phyloP scores from a whole-genome alignment of 2,113 vertebrate genomes.

The Alces alces region DNA sequence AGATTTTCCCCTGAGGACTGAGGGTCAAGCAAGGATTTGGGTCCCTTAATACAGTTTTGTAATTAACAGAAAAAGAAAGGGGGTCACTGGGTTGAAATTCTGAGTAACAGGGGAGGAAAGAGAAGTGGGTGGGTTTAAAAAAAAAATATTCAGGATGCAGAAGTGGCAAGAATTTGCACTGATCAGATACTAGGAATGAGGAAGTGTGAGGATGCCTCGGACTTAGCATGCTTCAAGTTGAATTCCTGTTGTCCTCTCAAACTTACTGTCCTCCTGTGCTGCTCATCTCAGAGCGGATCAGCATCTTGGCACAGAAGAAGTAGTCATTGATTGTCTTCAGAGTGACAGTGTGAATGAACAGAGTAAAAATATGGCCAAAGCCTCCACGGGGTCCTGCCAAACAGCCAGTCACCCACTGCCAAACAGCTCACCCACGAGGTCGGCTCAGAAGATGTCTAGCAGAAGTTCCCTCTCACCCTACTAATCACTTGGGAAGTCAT shows the following conservation, averaged over 20 bases:
- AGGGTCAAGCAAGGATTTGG: background rate
- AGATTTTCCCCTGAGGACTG: background rate
- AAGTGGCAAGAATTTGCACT: background rate
- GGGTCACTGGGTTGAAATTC: background rate
- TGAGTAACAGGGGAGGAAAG: background rate
- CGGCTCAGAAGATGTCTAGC: background rate
- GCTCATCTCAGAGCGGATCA: background rate
- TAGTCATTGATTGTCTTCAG: background rate
- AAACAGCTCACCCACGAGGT: background rate
- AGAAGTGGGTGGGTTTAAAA: background rate
- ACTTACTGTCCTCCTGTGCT: background rate
- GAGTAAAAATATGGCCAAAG: background rate
- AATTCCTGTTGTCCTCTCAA: background rate
- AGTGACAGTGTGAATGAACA: background rate
- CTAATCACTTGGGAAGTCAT: background rate
- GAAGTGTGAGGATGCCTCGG: background rate
- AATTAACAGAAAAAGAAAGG: background rate
- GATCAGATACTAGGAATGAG: background rate
- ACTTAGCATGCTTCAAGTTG: background rate
- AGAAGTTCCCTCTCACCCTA: background rate
- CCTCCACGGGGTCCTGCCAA: background rate
- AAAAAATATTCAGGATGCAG: background rate
- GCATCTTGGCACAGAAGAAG: background rate
- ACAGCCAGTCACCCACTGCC: background rate
- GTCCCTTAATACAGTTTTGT: background rate